These are phyloP conservation scores for Dryomyza anilis DNA, from an alignment of 2,888 invertebrate species.

Conservation along the genomic window DNA sequence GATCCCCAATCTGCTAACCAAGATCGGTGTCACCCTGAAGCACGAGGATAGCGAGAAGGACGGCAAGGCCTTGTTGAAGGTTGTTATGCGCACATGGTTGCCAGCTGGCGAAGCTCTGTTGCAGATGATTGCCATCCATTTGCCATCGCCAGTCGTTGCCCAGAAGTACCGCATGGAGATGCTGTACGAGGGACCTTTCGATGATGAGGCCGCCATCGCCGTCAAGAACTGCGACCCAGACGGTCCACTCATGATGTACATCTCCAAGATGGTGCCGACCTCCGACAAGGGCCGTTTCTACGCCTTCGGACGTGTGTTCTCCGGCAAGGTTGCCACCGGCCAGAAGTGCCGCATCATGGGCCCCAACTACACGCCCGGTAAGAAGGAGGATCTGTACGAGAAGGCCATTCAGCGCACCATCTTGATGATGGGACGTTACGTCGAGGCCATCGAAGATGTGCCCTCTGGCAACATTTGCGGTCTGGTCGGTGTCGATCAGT, in stretches of 20 bases:
- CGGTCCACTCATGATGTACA: slow-evolving; percentile 99
- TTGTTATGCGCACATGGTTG: slow-evolving; percentile 98
- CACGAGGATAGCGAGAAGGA: slow-evolving; percentile 96
- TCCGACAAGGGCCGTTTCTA: slow-evolving; percentile 99
- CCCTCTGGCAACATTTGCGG: slow-evolving; percentile 99
- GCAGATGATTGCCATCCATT: slow-evolving; percentile 99
- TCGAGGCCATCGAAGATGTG: slow-evolving; percentile 99
- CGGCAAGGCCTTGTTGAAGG: slow-evolving; percentile 94
- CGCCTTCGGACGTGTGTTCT: slow-evolving; percentile 99
- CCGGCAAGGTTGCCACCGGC: slow-evolving; percentile 90
- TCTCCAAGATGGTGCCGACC: slow-evolving; percentile 99
- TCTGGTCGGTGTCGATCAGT: slow-evolving; percentile 99
- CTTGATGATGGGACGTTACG: slow-evolving; percentile 99
- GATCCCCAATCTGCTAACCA: slow-evolving; percentile 82
- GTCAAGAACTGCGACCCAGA: slow-evolving; percentile 94
- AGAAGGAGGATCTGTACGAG: slow-evolving; percentile 98
- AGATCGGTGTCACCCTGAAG: slow-evolving; percentile 89
- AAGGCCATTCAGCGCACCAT: slow-evolving; percentile 99
- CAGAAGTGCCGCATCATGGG: slow-evolving; percentile 99
- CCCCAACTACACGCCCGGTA: slow-evolving; percentile 96
- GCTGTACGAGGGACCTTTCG: slow-evolving; percentile 98
- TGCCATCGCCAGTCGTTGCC: slow-evolving; percentile 98
- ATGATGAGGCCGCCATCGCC: slow-evolving; percentile 92
- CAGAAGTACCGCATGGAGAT: slow-evolving; percentile 99
- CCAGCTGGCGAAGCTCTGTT: slow-evolving; percentile 99